Conservation (phyloP, 1,140 invertebrate genomes). For the Protaetia brevitarsis region DNA sequence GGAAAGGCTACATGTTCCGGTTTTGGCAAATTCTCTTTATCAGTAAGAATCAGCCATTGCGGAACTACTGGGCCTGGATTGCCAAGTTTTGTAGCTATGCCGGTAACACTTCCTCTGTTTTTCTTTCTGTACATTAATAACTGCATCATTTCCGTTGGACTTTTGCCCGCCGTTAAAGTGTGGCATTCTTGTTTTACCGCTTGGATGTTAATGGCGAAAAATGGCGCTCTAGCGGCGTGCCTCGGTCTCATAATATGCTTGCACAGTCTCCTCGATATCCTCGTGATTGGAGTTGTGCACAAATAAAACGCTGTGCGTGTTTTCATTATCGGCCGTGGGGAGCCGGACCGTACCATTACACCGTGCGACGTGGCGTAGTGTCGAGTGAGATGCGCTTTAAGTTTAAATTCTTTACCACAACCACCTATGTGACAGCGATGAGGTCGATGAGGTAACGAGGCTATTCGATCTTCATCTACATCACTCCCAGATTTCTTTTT, state of each 20-base stretch:
- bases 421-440: constrained; percentile 85
- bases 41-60: constrained; percentile 79
- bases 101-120: constrained; percentile 68
- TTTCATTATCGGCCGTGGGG: constrained; percentile 91
- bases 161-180: constrained; percentile 52
- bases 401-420: constrained; percentile 92
- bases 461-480: constrained; percentile 52
- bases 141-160: constrained; percentile 58
- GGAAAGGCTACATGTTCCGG: constrained; percentile 80
- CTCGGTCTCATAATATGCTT: constrained; percentile 77
- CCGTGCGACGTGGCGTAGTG: constrained; percentile 92
- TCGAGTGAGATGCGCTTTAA: constrained; percentile 84
- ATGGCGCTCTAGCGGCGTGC: constrained; percentile 84
- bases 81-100: constrained; percentile 74
- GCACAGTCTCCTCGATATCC: constrained; percentile 81
- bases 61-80: constrained; percentile 62
- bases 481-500: constrained; percentile 57
- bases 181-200: constrained; percentile 82
- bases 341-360: constrained; percentile 63
- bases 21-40: constrained; percentile 73
- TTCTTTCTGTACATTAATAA: constrained; percentile 54
- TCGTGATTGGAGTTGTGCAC: constrained; percentile 82
- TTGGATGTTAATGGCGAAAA: constrained; percentile 78
- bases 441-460: constrained; percentile 65
- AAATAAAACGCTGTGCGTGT: constrained; percentile 94